Percentiles rank a stretch among this genome's conserved stretches.
phyloP scores from a whole-genome alignment of 2,888 invertebrate species.

The Steinernema hermaphroditum region DNA sequence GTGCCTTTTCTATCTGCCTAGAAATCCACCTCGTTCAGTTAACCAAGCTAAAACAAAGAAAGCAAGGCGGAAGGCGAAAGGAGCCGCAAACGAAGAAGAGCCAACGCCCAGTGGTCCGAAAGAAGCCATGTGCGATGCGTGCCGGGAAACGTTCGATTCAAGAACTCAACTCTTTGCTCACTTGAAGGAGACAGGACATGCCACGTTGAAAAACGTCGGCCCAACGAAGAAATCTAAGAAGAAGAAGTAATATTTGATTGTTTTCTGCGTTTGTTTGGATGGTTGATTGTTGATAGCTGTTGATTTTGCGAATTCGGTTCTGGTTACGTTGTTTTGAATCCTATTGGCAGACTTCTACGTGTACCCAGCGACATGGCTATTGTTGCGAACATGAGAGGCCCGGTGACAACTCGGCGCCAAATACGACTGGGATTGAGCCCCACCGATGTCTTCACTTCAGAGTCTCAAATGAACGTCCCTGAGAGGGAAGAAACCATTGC shows the following conservation, averaged over 20 bases:
- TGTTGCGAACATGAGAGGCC: too few relatives aligned
- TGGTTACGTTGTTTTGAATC: too few relatives aligned
- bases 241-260: background rate
- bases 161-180: conserved; percentile 69
- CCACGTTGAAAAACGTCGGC: conserved; percentile 61
- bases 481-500: too few relatives aligned
- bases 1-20: background rate
- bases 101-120: conserved; percentile 5
- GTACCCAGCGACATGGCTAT: too few relatives aligned
- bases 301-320: too few relatives aligned
- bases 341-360: too few relatives aligned
- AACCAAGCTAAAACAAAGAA: conserved; percentile 7
- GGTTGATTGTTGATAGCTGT: too few relatives aligned
- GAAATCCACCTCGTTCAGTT: background rate
- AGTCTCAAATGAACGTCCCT: too few relatives aligned
- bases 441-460: too few relatives aligned
- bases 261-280: too few relatives aligned
- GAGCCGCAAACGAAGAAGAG: conserved; percentile 32
- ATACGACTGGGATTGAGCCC: too few relatives aligned
- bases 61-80: conserved; percentile 33
- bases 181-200: conserved; percentile 69
- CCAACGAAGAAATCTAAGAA: conserved; percentile 33
- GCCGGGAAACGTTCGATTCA: conserved; percentile 67
- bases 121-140: conserved; percentile 65
- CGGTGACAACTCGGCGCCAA: too few relatives aligned